Base-by-base conservation (phyloP, 2,113 vertebrate species). In the Ibidorhyncha struthersii region DNA sequence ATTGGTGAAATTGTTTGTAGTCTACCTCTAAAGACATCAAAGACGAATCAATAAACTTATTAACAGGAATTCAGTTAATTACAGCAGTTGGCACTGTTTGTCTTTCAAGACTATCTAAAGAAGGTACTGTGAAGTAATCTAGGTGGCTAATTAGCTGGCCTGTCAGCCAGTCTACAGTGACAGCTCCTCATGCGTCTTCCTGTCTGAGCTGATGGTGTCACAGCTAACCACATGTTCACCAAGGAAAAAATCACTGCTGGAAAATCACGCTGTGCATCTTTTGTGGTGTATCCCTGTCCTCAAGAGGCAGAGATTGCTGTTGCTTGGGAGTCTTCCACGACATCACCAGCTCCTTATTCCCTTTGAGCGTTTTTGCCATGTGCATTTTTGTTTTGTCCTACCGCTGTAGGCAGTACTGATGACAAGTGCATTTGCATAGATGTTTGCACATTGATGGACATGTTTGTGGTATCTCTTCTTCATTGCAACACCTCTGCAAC, bases 401-500 rank as follows among this genome's bases (percentile, higher is more conserved):
- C 23, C 2, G 0, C 25, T 59, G 14, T 3, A 58, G n/a, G 50
- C 41, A 62, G 49, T 36, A n/a, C 32, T 36, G 61, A 38, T 72
- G 90, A 67, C 45, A 86, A 41, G 6, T 55, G 10, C 3, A 32
- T 89, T 76, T 95, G 43, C 61, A 85, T 66, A 47, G 29, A 29
- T 79, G 38, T 90, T 93, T 97, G 52, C 13, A 20, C 94, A 41
- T 41, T 85, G 77, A 85, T 8, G 6, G 80, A 45, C 7, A 6
- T 59, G 6, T 85, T 96, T 92, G 69, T 80, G 63, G 30, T 15
- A 50, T 30, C 43, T 59, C 38, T 80, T 93, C 41, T 63, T 90
- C 82, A 27, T 65, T 86, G 86, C 74, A 97, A 83, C 90, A 69
- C 53, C 49, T 87, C 94, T 96, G 91, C 58, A 94, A 81, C 43